Evolutionary conservation across 1,140 invertebrate species (phyloP), one percentile per base, ranked within the genome.

Genomic region (Hyles vespertilio): DNA sequence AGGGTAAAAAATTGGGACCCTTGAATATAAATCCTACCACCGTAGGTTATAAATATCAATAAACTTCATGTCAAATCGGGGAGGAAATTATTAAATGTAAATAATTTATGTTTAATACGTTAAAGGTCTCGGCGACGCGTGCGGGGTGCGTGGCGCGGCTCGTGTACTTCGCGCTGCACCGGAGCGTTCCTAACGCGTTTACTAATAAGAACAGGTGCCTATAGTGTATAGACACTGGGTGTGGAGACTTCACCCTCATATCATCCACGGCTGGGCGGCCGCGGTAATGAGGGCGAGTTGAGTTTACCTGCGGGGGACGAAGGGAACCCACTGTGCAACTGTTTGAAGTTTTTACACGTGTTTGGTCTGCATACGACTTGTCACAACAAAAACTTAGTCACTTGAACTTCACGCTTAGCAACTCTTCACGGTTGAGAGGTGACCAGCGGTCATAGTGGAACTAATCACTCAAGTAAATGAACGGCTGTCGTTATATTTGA

Each of bases 331-430:
- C 54, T 70, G 63, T 77, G 76, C 71, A 79, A 76, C 65, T 81
- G 77, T 87, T 84, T 84, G 83, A 86, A 84, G 74, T 83, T 81
- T 72, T 83, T 79, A 79, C 81, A 75, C 81, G 68, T 79, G 65
- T 78, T 81, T 82, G 68, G 62, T 56, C 55, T 69, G 61, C 53
- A 44, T 73, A 67, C 40, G 22, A 54, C 11, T 54, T 32, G n/a
- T 22, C 8, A 22, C 40, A 40, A 36, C 36, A 32, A 54, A 12
- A 12, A 54, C 34, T 44, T 54, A 53, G n/a, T 44, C 36, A 12
- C 40, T 40, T 51, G n/a, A 51, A 44, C n/a, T 40, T 44, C 12
- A 34, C 51, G 36, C 36, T 40, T 40, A 40, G 2, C 36, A 40
- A 40, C 36, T 40, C 8, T 40, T 40, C 8, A 40, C 36, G 8